phyloP scores from a whole-genome alignment of 1,140 invertebrate genomes.

The Eciton burchellii region DNA sequence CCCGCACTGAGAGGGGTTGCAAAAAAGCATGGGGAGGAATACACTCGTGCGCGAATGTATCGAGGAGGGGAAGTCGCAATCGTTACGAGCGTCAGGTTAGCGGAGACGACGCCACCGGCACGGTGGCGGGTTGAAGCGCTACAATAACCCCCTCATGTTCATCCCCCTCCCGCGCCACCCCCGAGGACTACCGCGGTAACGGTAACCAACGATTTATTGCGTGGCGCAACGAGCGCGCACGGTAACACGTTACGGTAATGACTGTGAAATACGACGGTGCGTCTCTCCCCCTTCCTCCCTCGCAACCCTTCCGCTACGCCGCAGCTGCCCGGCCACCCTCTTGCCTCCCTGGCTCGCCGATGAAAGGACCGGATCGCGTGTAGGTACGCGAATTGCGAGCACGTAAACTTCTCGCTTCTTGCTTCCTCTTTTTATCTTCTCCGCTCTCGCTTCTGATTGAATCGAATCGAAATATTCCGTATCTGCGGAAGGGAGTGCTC shows the following conservation, averaged over 20 bases:
- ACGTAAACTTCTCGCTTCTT: conserved; percentile 52
- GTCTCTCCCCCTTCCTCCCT: conserved; percentile 50
- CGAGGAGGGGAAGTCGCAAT: conserved; percentile 65
- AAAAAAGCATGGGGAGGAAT: neutral
- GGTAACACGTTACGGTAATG: conserved; percentile 82
- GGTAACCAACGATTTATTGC: conserved; percentile 82
- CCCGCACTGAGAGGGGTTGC: neutral
- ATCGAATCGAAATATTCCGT: conserved; percentile 56
- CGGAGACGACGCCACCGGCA: conserved; percentile 44
- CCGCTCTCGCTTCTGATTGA: conserved; percentile 16
- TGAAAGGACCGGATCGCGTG: conserved; percentile 68
- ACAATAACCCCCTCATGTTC: conserved; percentile 68
- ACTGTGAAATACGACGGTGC: conserved; percentile 82
- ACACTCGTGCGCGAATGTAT: conserved; percentile 21
- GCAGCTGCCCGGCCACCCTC: conserved; percentile 33
- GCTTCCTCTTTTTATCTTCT: conserved; percentile 8
- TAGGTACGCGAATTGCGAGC: conserved; percentile 50
- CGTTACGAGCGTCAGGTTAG: conserved; percentile 55
- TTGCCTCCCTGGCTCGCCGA: conserved; percentile 35
- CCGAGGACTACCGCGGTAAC: conserved; percentile 72
- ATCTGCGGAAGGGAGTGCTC: conserved; percentile 42
- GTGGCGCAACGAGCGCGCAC: conserved; percentile 75
- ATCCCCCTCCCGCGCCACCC: conserved; percentile 40
- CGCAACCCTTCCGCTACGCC: conserved; percentile 49
- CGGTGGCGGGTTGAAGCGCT: conserved; percentile 38